These are phyloP conservation scores for Silurus asotus DNA, from an alignment of 2,113 vertebrate species.

Conservation along the genomic window DNA sequence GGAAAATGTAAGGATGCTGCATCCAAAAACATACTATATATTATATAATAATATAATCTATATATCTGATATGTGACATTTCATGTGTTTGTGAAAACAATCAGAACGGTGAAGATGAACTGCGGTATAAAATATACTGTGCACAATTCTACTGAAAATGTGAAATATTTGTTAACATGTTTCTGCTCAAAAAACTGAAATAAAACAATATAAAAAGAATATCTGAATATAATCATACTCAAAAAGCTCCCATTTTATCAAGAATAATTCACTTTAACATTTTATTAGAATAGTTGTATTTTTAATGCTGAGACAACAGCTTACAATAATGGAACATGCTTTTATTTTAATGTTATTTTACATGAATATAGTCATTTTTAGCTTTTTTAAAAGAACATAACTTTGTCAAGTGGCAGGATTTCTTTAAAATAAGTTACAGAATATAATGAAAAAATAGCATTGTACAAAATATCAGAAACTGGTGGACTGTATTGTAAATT, in stretches of 20 bases:
- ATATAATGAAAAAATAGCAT: not conserved
- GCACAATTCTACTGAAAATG: not conserved
- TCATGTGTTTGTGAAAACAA: too few species aligned
- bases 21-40: too few species aligned
- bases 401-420: not conserved
- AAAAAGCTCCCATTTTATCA: not conserved
- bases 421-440: not conserved
- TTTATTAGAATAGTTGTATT: not conserved
- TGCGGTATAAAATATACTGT: not conserved
- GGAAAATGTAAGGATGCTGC: too few species aligned
- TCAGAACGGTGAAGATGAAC: too few species aligned
- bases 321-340: not conserved
- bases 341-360: not conserved
- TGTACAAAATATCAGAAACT: not conserved
- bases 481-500: not conserved
- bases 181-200: not conserved
- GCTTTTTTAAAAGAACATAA: not conserved
- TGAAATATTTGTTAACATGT: not conserved
- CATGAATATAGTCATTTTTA: not conserved
- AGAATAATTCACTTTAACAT: not conserved
- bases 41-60: too few species aligned
- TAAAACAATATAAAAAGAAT: not conserved
- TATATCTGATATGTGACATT: too few species aligned
- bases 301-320: not conserved
- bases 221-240: not conserved